Evolutionary conservation across 92 coral and sea anemone genomes (phyloP).

Genomic region (Epizoanthus fatuus): DNA sequence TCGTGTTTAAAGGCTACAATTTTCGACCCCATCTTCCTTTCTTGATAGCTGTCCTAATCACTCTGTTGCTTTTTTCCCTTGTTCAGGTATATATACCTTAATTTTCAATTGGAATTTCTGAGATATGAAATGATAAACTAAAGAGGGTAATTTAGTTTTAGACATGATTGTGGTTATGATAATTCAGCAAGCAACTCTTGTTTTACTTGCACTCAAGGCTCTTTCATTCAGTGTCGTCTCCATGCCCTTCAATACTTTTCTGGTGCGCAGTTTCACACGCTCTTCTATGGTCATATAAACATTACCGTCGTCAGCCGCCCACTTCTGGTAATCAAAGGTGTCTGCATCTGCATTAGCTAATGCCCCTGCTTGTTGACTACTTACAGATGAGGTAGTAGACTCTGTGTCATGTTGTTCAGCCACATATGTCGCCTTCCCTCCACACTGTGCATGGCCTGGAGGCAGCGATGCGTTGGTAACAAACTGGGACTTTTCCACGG

Average conservation of each 20-base stretch:
- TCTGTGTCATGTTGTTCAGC: not conserved
- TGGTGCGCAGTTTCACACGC: constrained; percentile 37
- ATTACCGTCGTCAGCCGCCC: not conserved
- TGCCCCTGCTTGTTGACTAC: not conserved
- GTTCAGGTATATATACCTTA: too few relatives aligned
- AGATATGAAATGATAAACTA: too few relatives aligned
- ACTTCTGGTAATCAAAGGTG: constrained; percentile 9
- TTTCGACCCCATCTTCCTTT: too few relatives aligned
- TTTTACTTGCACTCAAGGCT: not conserved
- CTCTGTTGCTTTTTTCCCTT: too few relatives aligned
- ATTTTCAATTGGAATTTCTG: too few relatives aligned
- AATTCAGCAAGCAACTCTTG: not conserved
- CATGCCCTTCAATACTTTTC: not conserved
- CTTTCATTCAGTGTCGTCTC: not conserved
- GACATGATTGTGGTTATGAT: too few relatives aligned
- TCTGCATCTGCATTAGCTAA: not conserved
- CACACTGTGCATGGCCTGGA: not conserved
- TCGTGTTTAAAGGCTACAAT: too few relatives aligned
- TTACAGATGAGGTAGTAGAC: not conserved
- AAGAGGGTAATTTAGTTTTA: too few relatives aligned
- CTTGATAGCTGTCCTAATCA: too few relatives aligned
- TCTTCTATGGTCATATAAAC: constrained; percentile 13
- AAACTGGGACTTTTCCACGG: not conserved
- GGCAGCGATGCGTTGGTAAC: not conserved
- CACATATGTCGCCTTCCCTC: not conserved